A percentile compares a stretch with the other conserved stretches of the same genome.
These are phyloP conservation scores for Labeo rohita DNA, from an alignment of 2,113 vertebrate species.

Conservation along the genomic window DNA sequence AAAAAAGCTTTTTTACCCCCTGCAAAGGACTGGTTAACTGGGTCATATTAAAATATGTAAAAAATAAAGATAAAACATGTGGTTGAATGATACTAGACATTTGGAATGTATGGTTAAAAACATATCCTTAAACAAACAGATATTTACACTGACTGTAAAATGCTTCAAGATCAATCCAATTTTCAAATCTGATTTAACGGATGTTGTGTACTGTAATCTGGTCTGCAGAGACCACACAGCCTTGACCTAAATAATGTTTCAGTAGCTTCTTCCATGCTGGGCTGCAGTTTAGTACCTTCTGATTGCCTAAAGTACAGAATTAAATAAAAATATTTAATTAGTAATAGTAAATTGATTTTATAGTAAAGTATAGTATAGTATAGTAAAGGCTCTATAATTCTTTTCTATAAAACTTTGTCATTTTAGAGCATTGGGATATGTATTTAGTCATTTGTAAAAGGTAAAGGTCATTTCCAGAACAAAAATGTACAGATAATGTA, in stretches of 20 bases:
- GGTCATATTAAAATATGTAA: neutral
- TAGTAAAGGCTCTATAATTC: neutral
- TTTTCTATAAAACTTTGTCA: neutral
- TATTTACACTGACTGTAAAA: neutral
- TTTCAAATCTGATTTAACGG: neutral
- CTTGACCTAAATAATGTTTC: constrained; percentile 40
- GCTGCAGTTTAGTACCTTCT: constrained; percentile 45
- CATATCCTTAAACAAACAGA: neutral
- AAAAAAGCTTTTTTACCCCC: neutral
- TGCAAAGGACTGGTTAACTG: neutral
- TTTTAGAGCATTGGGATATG: neutral
- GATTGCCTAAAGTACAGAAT: constrained; percentile 48
- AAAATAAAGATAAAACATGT: neutral
- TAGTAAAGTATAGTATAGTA: too few species aligned
- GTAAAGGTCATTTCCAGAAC: too few species aligned
- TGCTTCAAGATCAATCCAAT: neutral
- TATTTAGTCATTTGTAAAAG: neutral
- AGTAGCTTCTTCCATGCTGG: constrained; percentile 52
- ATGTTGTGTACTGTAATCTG: constrained; percentile 11
- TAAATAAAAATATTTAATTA: neutral
- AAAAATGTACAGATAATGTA: too few species aligned
- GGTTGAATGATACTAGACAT: neutral
- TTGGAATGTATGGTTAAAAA: constrained; percentile 10
- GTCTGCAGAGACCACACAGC: constrained; percentile 42
- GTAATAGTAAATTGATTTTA: neutral